Evolutionary conservation across 1,140 invertebrate species (phyloP).

Genomic region (Eumaeus atala): DNA sequence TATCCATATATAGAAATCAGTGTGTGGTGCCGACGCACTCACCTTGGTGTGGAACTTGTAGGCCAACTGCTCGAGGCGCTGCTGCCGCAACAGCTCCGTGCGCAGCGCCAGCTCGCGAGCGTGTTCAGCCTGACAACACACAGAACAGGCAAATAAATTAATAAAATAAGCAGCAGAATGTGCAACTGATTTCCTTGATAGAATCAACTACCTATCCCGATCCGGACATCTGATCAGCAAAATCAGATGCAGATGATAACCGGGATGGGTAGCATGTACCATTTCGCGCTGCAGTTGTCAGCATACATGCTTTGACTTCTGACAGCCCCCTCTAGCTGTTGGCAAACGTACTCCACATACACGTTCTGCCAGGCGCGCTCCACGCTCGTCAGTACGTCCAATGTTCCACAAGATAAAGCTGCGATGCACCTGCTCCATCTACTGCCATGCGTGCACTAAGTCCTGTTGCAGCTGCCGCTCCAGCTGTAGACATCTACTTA

Average conservation of each 20-base stretch:
- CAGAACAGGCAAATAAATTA: not conserved
- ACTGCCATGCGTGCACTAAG: no score
- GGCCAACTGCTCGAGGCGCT: slow-evolving; percentile 94
- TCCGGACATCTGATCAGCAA: no score
- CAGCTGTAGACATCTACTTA: no score
- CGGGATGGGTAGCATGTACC: no score
- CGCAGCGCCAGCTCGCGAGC: slow-evolving; percentile 93
- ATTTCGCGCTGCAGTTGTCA: not conserved
- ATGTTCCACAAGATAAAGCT: no score
- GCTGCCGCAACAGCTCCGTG: slow-evolving; percentile 93
- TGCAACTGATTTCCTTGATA: no score
- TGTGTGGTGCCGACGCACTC: slow-evolving; percentile 12
- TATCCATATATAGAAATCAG: no score
- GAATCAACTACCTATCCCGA: no score
- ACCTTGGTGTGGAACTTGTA: slow-evolving; percentile 97
- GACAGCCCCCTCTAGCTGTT: slow-evolving; percentile 80
- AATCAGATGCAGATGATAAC: no score
- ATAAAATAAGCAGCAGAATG: no score
- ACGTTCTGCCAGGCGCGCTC: slow-evolving; percentile 93
- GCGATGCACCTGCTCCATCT: no score
- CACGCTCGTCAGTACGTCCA: slow-evolving; percentile 92
- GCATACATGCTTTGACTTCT: no score
- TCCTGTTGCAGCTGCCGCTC: not conserved
- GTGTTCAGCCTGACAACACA: slow-evolving; percentile 84
- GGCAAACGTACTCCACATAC: slow-evolving; percentile 95